Percentiles rank a stretch among this genome's conserved stretches.
phyloP scores from a whole-genome alignment of 23 tunicate species.

The Styela plicata region DNA sequence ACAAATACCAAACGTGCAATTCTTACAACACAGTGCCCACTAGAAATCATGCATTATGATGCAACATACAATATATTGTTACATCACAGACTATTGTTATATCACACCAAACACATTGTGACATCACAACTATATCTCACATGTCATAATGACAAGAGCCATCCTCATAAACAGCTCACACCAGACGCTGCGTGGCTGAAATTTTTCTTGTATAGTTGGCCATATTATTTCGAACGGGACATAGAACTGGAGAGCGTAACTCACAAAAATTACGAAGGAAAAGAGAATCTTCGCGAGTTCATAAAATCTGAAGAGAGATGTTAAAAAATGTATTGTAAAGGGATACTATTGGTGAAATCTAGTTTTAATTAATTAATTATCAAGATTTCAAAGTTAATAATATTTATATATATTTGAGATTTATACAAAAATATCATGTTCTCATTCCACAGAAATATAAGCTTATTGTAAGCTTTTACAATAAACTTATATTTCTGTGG shows the following conservation, averaged over 20 bases:
- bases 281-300: slow-evolving; percentile 30
- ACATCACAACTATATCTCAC: slow-evolving; percentile 14
- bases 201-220: slow-evolving; percentile 10
- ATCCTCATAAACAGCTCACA: not conserved
- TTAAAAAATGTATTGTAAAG: no score
- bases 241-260: slow-evolving; percentile 39
- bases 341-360: no score
- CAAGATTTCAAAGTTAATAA: no score
- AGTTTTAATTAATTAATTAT: no score
- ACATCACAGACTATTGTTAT: slow-evolving; percentile 12
- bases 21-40: no score
- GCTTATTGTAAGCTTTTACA: no score
- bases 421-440: no score
- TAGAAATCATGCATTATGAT: not conserved
- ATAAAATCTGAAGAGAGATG: slow-evolving; percentile 15
- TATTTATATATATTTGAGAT: no score
- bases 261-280: slow-evolving; percentile 36
- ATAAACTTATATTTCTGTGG: no score
- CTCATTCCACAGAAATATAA: no score
- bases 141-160: slow-evolving; percentile 19
- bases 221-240: slow-evolving; percentile 36
- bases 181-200: not conserved
- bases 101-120: not conserved
- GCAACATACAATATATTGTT: slow-evolving; percentile 3
- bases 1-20: no score